phyloP scores from a whole-genome alignment of 2,888 invertebrate species.

The Drosophila atroscutellata region DNA sequence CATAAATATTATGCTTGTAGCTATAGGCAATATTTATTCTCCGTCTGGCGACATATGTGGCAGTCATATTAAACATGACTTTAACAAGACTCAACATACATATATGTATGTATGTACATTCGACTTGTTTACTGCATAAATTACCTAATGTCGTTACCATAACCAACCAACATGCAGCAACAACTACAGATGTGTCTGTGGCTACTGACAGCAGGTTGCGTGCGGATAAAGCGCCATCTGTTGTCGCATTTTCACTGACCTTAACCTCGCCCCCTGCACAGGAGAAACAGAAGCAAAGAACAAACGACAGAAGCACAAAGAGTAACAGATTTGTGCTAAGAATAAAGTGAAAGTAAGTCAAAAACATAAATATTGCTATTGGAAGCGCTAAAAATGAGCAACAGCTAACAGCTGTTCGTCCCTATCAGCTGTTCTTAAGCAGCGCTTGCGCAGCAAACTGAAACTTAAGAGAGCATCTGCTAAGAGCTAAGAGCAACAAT shows the following conservation, averaged over 20 bases:
- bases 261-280: slow-evolving; percentile 57
- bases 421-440: slow-evolving; percentile 52
- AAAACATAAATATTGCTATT: slow-evolving; percentile 56
- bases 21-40: slow-evolving; percentile 21
- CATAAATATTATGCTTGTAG: slow-evolving; percentile 4
- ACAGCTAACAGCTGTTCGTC: slow-evolving; percentile 55
- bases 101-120: slow-evolving; percentile 7
- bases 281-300: slow-evolving; percentile 12
- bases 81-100: slow-evolving; percentile 30
- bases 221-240: slow-evolving; percentile 62
- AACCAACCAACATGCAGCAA: slow-evolving; percentile 42
- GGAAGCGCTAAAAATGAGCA: slow-evolving; percentile 31
- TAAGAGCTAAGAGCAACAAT: slow-evolving; percentile 41
- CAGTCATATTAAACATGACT: slow-evolving; percentile 19
- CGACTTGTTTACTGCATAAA: slow-evolving; percentile 61
- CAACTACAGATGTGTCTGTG: slow-evolving; percentile 1
- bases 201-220: slow-evolving; percentile 1
- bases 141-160: slow-evolving; percentile 66
- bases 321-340: slow-evolving; percentile 13
- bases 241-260: slow-evolving; percentile 63
- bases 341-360: slow-evolving; percentile 26
- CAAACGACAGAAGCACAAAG: slow-evolving; percentile 8
- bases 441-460: slow-evolving; percentile 61
- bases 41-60: slow-evolving; percentile 20
- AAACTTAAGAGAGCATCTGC: slow-evolving; percentile 45